Percentiles rank a stretch among this genome's conserved stretches.
Evolutionary conservation across 1,140 invertebrate genomes (phyloP).

Genomic region (Drosophila littoralis): DNA sequence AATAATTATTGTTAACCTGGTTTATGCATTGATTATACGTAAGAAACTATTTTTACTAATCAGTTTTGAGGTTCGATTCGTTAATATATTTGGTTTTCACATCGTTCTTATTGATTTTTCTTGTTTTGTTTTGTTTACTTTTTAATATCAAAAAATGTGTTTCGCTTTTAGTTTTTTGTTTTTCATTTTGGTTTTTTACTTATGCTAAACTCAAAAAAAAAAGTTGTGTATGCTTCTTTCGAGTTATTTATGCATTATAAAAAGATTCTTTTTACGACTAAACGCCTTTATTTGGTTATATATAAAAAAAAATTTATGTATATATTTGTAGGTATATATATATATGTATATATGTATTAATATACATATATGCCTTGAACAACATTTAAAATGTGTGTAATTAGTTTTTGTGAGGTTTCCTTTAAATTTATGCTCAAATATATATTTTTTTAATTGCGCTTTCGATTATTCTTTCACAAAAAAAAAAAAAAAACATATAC

Average conservation of each 20-base stretch:
- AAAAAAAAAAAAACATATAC: slow-evolving; percentile 51
- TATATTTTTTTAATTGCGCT: slow-evolving; percentile 53
- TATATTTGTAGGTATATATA: slow-evolving; percentile 35
- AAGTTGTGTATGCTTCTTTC: slow-evolving; percentile 60
- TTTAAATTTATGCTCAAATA: slow-evolving; percentile 32
- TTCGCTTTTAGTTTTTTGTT: background rate
- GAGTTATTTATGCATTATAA: slow-evolving; percentile 64
- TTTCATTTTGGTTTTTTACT: slow-evolving; percentile 28
- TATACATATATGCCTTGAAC: slow-evolving; percentile 57
- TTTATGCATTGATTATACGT: slow-evolving; percentile 48
- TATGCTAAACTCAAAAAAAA: slow-evolving; percentile 73
- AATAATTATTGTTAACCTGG: slow-evolving; percentile 36
- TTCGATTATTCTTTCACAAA: slow-evolving; percentile 28
- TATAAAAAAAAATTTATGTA: slow-evolving; percentile 54
- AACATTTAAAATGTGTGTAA: slow-evolving; percentile 77
- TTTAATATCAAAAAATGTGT: slow-evolving; percentile 56
- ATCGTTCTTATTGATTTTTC: slow-evolving; percentile 44
- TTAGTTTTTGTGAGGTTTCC: slow-evolving; percentile 63
- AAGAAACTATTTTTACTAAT: slow-evolving; percentile 54
- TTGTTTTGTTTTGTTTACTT: slow-evolving; percentile 42
- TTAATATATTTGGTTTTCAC: slow-evolving; percentile 44
- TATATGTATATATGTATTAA: background rate
- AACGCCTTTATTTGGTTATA: slow-evolving; percentile 58
- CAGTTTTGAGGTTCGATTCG: slow-evolving; percentile 62
- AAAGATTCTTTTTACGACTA: slow-evolving; percentile 58